Evolutionary conservation across 2,888 invertebrate species (phyloP).

Genomic region (Gortyna flavago): DNA sequence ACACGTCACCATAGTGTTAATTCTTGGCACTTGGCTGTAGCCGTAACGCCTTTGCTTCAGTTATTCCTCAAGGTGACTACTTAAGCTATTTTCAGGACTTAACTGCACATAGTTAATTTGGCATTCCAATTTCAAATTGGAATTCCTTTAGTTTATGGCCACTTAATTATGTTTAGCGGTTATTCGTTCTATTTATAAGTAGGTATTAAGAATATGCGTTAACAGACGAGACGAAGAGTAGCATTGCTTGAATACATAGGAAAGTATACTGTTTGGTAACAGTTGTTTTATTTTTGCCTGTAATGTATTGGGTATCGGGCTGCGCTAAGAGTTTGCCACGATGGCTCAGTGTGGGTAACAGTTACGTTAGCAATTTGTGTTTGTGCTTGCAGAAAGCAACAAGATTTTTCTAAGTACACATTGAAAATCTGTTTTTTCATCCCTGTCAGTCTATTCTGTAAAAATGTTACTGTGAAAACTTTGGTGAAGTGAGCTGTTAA

Average conservation of each 20-base stretch:
- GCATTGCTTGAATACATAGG: background rate
- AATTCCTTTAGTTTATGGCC: slow-evolving; percentile 39
- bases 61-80: slow-evolving; percentile 26
- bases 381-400: background rate
- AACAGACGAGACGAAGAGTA: too few relatives aligned
- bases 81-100: slow-evolving; percentile 34
- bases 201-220: background rate
- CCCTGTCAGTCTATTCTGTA: background rate
- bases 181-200: background rate
- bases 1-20: slow-evolving; percentile 29
- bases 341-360: background rate
- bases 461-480: too few relatives aligned
- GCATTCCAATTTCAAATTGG: slow-evolving; percentile 47
- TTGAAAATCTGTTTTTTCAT: background rate
- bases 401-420: background rate
- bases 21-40: slow-evolving; percentile 34
- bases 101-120: slow-evolving; percentile 43
- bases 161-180: slow-evolving; percentile 41
- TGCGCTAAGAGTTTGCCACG: too few relatives aligned
- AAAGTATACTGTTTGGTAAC: background rate
- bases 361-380: background rate
- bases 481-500: too few relatives aligned
- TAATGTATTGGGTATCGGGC: too few relatives aligned
- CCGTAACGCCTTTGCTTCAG: slow-evolving; percentile 20
- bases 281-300: too few relatives aligned